Conservation (phyloP, 2,797 vertebrate genomes). For the Scarus forsteni region DNA sequence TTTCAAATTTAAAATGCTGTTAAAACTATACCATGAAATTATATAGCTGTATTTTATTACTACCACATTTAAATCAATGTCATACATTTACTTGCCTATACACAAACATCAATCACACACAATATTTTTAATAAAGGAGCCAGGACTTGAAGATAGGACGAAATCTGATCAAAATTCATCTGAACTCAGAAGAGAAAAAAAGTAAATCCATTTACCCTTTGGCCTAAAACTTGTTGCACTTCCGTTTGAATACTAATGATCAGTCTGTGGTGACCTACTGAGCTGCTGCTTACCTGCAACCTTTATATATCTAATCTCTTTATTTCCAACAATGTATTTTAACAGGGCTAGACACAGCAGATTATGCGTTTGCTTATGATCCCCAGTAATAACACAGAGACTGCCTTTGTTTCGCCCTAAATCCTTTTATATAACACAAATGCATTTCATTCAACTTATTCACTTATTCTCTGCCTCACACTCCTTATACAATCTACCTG, state of each 20-base stretch:
- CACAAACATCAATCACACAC: too few species aligned
- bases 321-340: conserved; percentile 33
- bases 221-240: neutral
- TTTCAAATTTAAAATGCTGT: too few species aligned
- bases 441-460: conserved; percentile 40
- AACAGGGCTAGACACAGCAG: conserved; percentile 34
- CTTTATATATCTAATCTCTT: conserved; percentile 24
- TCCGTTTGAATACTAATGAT: neutral
- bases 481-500: conserved; percentile 35
- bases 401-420: conserved; percentile 55
- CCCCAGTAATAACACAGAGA: conserved; percentile 52
- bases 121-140: neutral
- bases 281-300: conserved; percentile 16
- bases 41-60: too few species aligned
- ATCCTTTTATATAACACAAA: conserved; percentile 70
- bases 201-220: neutral
- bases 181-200: conserved; percentile 7
- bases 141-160: neutral
- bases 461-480: conserved; percentile 2
- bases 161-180: neutral
- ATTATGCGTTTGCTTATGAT: conserved; percentile 51
- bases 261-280: conserved; percentile 15
- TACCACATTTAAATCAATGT: too few species aligned
- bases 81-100: too few species aligned
- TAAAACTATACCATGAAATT: too few species aligned